Evolutionary conservation across 2,797 vertebrate species (phyloP), one percentile per base, ranked within the genome.

Genomic region (Sebastes miniatus): DNA sequence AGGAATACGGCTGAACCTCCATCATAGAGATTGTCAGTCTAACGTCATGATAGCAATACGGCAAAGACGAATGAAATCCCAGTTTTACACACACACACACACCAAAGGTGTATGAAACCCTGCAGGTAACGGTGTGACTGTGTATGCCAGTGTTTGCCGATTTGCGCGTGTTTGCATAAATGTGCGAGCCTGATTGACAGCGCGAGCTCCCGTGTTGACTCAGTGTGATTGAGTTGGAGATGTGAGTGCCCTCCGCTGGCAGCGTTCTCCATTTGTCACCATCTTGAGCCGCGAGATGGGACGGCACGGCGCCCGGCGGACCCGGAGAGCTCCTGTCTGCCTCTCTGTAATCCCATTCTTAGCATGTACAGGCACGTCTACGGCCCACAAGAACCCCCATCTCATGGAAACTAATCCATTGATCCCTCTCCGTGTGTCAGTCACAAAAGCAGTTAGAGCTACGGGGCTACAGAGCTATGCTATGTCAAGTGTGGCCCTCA

Each of bases 381-480:
- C 57, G 14, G 87, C 85, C 87, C 85, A 89, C 84, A 61, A 93
- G 91, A 92, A 91, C 91, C 80, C 83, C 89, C 89, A 69, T 94
- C 92, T 93, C 90, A 86, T 85, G 87, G 91, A 95, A 95, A 91
- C 93, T 93, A 96, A 96, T 95, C 94, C 94, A 95, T 96, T 95
- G 95, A 96, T 94, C 95, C 93, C 79, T 76, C 73, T 83, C 72
- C 25, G 78, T 80, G 84, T 89, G 92, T 93, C 93, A 92, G 92
- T 94, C 92, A 91, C 87, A 89, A 80, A 91, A 90, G 90, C 92
- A 83, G 94, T 93, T 95, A 90, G 91, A 88, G 90, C 84, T 12
- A 81, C n/a, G 76, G 76, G 84, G 90, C 82, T 80, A 25, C 85
- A 57, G 84, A 91, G 85, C 88, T 75, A 80, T 87, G 89, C 86